A percentile compares a stretch with the other conserved stretches of the same genome.
These are phyloP conservation scores for Betta splendens DNA, from an alignment of 2,797 vertebrate genomes.

Conservation along the genomic window DNA sequence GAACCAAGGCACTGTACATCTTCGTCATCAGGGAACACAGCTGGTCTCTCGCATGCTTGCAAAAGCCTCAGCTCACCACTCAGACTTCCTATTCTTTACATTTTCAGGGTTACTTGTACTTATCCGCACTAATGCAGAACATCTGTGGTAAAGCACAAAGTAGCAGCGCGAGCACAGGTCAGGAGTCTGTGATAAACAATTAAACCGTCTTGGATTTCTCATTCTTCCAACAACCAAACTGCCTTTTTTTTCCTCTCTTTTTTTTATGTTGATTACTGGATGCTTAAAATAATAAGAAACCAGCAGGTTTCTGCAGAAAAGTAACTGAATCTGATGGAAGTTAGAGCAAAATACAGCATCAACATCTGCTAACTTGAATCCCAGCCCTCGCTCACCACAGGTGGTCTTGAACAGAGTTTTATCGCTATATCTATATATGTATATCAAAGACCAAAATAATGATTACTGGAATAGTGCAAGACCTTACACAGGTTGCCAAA, in stretches of 20 bases:
- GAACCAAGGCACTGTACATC: constrained; percentile 73
- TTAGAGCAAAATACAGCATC: constrained; percentile 55
- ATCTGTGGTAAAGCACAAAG: constrained; percentile 70
- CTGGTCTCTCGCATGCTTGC: constrained; percentile 76
- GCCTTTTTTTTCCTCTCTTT: background rate
- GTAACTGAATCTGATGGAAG: constrained; percentile 6
- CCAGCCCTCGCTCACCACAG: constrained; percentile 30
- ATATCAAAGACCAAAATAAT: constrained; percentile 80
- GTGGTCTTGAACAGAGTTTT: constrained; percentile 67
- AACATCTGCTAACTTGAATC: constrained; percentile 82
- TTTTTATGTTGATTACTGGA: background rate
- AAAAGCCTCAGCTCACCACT: constrained; percentile 72
- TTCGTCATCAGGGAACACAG: constrained; percentile 75
- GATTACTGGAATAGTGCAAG: constrained; percentile 71
- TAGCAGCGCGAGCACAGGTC: constrained; percentile 65
- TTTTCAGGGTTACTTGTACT: constrained; percentile 36
- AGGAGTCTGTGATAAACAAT: constrained; percentile 1
- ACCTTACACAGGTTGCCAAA: constrained; percentile 66
- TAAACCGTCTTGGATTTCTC: background rate
- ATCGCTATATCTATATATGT: constrained; percentile 70
- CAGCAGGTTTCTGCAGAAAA: constrained; percentile 9
- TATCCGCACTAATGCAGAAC: constrained; percentile 82
- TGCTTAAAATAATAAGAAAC: constrained; percentile 6
- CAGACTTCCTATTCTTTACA: background rate
- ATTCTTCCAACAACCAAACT: constrained; percentile 20